phyloP scores from a whole-genome alignment of 2,797 vertebrate species.

The Tragelaphus oryx region DNA sequence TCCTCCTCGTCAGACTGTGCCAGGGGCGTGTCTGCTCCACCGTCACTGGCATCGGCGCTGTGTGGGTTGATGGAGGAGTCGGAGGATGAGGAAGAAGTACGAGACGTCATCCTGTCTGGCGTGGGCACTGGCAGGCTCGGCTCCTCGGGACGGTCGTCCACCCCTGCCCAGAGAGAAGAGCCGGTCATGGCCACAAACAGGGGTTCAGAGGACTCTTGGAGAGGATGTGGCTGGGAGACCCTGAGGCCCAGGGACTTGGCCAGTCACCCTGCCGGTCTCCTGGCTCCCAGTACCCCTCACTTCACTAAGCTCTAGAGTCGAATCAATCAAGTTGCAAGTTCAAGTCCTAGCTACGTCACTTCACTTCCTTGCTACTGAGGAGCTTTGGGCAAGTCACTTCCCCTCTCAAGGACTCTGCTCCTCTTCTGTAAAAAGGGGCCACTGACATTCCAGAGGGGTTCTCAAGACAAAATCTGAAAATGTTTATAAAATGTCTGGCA shows the following conservation, averaged over 20 bases:
- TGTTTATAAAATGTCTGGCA: not conserved
- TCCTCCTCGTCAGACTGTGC: slow-evolving; percentile 93
- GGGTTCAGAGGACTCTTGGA: not conserved
- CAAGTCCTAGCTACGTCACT: not conserved
- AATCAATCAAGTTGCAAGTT: not conserved
- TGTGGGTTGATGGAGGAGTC: slow-evolving; percentile 86
- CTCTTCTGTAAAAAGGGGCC: not conserved
- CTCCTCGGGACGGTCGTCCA: slow-evolving; percentile 81
- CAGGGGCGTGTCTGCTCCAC: slow-evolving; percentile 87
- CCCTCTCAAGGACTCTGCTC: not conserved
- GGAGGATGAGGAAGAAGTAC: slow-evolving; percentile 87
- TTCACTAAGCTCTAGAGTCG: not conserved
- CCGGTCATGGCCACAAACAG: not conserved
- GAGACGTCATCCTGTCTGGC: slow-evolving; percentile 83
- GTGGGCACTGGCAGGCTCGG: slow-evolving; percentile 80
- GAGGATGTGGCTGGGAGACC: not conserved
- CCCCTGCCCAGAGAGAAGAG: slow-evolving; percentile 72
- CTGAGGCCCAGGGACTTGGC: not conserved
- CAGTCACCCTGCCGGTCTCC: not conserved
- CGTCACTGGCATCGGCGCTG: slow-evolving; percentile 88
- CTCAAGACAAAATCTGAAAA: not conserved
- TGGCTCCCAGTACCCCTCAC: not conserved
- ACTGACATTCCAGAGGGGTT: not conserved
- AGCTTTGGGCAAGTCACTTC: not conserved
- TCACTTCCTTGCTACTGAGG: not conserved